phyloP scores from a whole-genome alignment of 1,140 invertebrate species.

The Homalodisca vitripennis region DNA sequence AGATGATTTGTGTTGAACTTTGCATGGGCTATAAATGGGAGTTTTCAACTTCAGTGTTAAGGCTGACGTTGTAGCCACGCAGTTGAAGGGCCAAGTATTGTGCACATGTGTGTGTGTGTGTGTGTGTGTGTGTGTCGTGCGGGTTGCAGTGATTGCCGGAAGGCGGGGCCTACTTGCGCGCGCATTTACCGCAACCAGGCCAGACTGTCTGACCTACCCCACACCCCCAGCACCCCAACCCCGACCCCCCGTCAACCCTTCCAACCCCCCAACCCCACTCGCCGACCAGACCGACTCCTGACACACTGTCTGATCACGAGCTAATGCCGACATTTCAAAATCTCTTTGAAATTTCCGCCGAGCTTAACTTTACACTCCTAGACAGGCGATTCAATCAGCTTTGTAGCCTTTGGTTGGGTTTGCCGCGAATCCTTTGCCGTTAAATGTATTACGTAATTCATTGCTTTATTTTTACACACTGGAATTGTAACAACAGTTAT shows the following conservation, averaged over 20 bases:
- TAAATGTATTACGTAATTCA: too few relatives aligned
- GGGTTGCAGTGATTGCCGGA: neutral
- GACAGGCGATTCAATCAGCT: slow-evolving; percentile 6
- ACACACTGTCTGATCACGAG: neutral
- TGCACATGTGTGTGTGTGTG: neutral
- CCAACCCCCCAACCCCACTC: neutral
- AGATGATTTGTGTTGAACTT: too few relatives aligned
- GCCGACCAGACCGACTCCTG: too few relatives aligned
- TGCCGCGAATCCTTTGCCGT: too few relatives aligned
- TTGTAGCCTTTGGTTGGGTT: neutral
- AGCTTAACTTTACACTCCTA: neutral
- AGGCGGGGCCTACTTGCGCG: neutral
- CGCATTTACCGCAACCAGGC: slow-evolving; percentile 9
- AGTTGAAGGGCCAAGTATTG: neutral
- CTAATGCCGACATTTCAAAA: slow-evolving; percentile 14
- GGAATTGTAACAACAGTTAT: too few relatives aligned
- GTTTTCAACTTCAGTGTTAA: too few relatives aligned
- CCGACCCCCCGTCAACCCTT: neutral
- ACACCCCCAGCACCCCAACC: neutral
- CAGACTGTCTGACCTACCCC: slow-evolving; percentile 15
- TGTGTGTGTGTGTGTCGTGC: neutral
- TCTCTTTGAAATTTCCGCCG: slow-evolving; percentile 12
- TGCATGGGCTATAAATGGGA: too few relatives aligned
- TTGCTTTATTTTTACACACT: too few relatives aligned
- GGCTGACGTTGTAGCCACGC: too few relatives aligned